phyloP scores from a whole-genome alignment of 2,888 invertebrate genomes.

The Doris montereyensis region DNA sequence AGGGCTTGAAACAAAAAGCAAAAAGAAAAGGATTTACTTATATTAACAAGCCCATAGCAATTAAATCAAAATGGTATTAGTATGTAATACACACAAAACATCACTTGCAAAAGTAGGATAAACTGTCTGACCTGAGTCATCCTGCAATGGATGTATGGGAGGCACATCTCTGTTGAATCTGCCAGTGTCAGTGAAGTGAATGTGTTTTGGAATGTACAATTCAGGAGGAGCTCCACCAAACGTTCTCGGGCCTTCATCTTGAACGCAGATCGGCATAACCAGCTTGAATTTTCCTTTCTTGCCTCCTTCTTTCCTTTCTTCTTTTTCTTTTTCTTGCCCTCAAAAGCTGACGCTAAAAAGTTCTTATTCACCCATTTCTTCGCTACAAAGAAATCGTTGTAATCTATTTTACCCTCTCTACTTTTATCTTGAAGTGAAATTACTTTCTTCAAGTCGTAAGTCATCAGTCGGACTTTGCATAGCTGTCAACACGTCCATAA shows the following conservation, averaged over 20 bases:
- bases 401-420: conserved; percentile 67
- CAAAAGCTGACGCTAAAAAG: conserved; percentile 64
- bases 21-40: no score
- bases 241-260: conserved; percentile 67
- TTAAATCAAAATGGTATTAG: no score
- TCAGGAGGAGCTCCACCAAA: conserved; percentile 70
- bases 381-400: conserved; percentile 69
- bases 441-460: conserved; percentile 64
- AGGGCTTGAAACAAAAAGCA: neutral
- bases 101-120: no score
- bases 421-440: conserved; percentile 61
- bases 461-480: conserved; percentile 66
- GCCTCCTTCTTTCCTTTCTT: conserved; percentile 61
- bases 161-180: conserved; percentile 70
- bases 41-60: no score
- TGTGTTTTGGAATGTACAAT: conserved; percentile 67
- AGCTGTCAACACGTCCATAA: conserved; percentile 62
- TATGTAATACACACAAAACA: no score
- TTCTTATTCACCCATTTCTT: conserved; percentile 73
- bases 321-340: conserved; percentile 72
- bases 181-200: conserved; percentile 70
- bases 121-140: conserved; percentile 41
- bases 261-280: conserved; percentile 70
- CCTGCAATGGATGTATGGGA: conserved; percentile 66
- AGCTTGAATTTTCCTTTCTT: conserved; percentile 72